These are phyloP conservation scores for Bujurquina vittata DNA, from an alignment of 2,113 vertebrate genomes.

Conservation along the genomic window DNA sequence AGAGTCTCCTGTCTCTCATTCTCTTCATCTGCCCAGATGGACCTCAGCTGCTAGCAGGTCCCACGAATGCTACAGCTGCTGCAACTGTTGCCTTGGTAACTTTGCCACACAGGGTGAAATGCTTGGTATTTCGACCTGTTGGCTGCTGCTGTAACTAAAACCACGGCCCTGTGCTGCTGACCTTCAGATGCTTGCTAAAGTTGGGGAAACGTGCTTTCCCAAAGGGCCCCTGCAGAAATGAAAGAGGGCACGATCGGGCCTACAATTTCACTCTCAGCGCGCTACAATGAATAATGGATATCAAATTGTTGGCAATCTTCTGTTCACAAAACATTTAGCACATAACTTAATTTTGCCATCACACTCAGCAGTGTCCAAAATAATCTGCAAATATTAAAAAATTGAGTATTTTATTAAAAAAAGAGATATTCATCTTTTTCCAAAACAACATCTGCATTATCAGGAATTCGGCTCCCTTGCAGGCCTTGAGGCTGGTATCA, in stretches of 20 bases:
- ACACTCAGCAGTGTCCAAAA: too few species aligned
- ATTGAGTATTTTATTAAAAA: not conserved
- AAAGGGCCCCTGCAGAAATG: not conserved
- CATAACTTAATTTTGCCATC: too few species aligned
- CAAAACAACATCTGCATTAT: too few species aligned
- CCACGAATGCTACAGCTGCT: conserved; percentile 26
- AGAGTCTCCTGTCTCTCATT: not conserved
- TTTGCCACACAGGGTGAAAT: conserved; percentile 45
- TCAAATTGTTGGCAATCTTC: not conserved
- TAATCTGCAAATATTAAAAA: too few species aligned
- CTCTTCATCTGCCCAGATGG: conserved; percentile 18
- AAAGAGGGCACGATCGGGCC: not conserved
- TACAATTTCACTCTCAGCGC: not conserved
- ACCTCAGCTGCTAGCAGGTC: conserved; percentile 16
- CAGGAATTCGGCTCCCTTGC: too few species aligned
- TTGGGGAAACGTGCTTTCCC: conserved; percentile 17
- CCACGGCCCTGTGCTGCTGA: conserved; percentile 32
- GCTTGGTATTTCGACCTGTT: conserved; percentile 52
- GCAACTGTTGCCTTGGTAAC: conserved; percentile 65
- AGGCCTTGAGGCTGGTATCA: too few species aligned
- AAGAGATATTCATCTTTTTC: not conserved
- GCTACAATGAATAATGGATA: too few species aligned
- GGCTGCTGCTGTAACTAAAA: conserved; percentile 37
- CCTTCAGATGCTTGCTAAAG: conserved; percentile 5
- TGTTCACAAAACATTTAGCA: not conserved